Evolutionary conservation across 2,797 vertebrate species (phyloP).

Genomic region (Melanotaenia parkinsoni): DNA sequence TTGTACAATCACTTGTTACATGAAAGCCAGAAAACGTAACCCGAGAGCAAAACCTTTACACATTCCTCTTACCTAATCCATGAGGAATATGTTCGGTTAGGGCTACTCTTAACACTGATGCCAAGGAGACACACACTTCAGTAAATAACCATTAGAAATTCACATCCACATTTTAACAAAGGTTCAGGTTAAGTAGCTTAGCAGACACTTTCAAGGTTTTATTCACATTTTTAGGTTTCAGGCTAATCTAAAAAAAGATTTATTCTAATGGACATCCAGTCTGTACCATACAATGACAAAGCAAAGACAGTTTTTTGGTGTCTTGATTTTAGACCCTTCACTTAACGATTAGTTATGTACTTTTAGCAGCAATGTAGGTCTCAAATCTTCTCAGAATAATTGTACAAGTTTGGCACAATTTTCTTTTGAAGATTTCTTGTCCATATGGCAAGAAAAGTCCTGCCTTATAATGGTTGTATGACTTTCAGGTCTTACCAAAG

Average conservation of each 20-base stretch:
- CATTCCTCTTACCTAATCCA: conserved; percentile 5
- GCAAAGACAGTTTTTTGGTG: too few species aligned
- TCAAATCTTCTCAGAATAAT: background rate
- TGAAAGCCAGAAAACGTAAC: conserved; percentile 20
- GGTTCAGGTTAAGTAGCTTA: background rate
- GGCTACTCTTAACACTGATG: background rate
- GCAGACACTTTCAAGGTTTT: background rate
- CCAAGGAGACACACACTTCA: background rate
- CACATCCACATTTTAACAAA: conserved; percentile 1
- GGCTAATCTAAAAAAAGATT: too few species aligned
- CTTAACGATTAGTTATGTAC: too few species aligned
- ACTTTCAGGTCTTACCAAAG: background rate
- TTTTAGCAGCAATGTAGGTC: background rate
- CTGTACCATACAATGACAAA: too few species aligned
- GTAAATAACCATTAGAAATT: background rate
- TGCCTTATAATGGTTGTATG: too few species aligned
- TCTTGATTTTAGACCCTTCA: too few species aligned
- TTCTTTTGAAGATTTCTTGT: background rate
- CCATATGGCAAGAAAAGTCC: background rate
- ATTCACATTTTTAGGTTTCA: background rate
- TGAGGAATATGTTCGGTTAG: background rate
- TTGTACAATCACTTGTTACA: conserved; percentile 23
- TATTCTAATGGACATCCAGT: too few species aligned
- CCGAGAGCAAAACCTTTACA: conserved; percentile 3
- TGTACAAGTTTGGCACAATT: background rate